A percentile compares a stretch with the other conserved stretches of the same genome.
Conservation (phyloP, 2,888 invertebrate species). For the Tachina grossa region DNA sequence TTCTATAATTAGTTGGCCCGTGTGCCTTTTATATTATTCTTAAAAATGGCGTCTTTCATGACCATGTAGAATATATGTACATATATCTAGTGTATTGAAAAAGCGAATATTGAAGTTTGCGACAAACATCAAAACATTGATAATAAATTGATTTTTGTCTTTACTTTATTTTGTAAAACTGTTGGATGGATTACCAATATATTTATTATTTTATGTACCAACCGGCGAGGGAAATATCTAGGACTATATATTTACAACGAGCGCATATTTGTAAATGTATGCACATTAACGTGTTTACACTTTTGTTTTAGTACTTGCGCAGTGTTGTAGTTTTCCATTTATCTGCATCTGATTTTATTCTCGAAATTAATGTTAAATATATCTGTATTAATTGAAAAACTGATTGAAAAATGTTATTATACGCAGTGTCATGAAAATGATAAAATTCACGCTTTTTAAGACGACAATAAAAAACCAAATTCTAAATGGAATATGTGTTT, state of each 20-base stretch:
- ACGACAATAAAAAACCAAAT: too few species aligned
- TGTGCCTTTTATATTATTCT: constrained; percentile 41
- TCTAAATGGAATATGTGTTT: not conserved
- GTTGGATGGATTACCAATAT: not conserved
- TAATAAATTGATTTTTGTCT: not conserved
- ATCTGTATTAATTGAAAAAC: constrained; percentile 36
- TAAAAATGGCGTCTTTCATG: constrained; percentile 67
- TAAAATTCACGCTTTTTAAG: not conserved
- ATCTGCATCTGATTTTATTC: too few species aligned
- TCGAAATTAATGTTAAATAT: constrained; percentile 20
- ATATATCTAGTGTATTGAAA: constrained; percentile 9
- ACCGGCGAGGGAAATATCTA: constrained; percentile 28
- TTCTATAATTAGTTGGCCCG: constrained; percentile 40
- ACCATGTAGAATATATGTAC: constrained; percentile 31
- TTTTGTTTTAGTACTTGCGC: constrained; percentile 75
- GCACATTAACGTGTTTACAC: constrained; percentile 60
- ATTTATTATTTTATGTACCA: constrained; percentile 24
- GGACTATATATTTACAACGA: not conserved
- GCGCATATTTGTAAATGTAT: not conserved
- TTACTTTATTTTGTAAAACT: not conserved
- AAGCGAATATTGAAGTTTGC: constrained; percentile 40
- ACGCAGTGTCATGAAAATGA: constrained; percentile 20
- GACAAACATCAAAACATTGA: not conserved
- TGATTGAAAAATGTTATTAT: constrained; percentile 39
- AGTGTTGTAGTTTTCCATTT: constrained; percentile 57